Percentiles rank a stretch among this genome's conserved stretches.
phyloP scores from a whole-genome alignment of 2,797 vertebrate genomes.

The Aythya fuligula region DNA sequence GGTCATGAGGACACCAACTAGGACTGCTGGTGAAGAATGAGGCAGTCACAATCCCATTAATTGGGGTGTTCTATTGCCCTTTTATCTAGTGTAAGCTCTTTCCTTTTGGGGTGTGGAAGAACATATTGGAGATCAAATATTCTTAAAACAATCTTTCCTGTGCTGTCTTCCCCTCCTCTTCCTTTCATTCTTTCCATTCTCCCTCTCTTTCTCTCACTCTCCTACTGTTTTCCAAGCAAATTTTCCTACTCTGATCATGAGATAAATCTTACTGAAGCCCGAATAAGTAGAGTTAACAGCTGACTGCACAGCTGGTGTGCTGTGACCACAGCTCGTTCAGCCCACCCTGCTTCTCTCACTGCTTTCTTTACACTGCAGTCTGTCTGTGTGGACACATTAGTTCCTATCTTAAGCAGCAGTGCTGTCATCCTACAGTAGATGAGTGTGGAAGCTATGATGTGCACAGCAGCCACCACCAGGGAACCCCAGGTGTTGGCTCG shows the following conservation, averaged over 20 bases:
- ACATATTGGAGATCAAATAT: not conserved
- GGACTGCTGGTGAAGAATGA: not conserved
- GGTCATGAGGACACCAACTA: not conserved
- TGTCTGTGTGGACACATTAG: not conserved
- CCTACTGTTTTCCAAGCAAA: not conserved
- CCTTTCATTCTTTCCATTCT: not conserved
- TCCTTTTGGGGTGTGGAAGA: not conserved
- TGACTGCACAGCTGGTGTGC: not conserved
- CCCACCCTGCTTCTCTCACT: not conserved
- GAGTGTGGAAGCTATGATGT: not conserved
- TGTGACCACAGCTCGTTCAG: not conserved
- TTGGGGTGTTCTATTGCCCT: not conserved
- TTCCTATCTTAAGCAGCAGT: not conserved
- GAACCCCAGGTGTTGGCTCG: not conserved
- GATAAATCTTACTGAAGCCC: not conserved
- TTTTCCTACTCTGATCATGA: not conserved
- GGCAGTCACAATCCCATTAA: not conserved
- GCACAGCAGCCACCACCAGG: not conserved
- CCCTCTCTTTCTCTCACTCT: accelerated
- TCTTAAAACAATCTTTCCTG: not conserved
- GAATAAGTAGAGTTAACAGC: not conserved
- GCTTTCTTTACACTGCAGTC: not conserved
- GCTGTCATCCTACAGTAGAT: not conserved
- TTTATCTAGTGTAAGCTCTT: not conserved
- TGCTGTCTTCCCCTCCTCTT: not conserved